Evolutionary conservation across 2,888 invertebrate genomes (phyloP), one percentile per base, ranked within the genome.

Genomic region (Hartigia nigra): DNA sequence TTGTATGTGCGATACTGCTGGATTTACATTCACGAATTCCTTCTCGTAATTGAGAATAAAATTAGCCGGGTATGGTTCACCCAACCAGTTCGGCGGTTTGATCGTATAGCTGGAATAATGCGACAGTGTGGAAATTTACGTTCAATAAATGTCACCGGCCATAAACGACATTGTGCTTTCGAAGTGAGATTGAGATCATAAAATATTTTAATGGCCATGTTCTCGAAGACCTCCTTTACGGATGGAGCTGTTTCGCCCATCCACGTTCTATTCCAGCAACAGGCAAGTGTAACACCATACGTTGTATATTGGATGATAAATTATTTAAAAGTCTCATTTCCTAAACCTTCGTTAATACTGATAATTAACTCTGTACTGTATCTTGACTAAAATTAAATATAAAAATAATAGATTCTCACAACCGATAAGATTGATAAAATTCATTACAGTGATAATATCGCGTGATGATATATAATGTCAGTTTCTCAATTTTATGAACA

Each of bases 141-240:
- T 79, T 78, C 79, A 82, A 82, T 82, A 82, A 82, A 82, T 82
- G 81, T 79, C 79, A 80, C 77, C 78, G 79, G 79, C 79, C 82
- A 82, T 82, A 82, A 82, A 82, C 78, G 82, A 82, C 81, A 82
- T 82, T 81, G 81, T 82, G 79, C 81, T 78, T 79, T 81, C 55
- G 80, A 75, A 76, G 78, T 77, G 77, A 76, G 77, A 70, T 37
- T 34, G 31, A 72, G 72, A 72, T 72, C 72, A 34, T 72, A 72
- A 72, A 72, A 72, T 72, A 72, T 72, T 72, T 72, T 72, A 72
- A 72, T 72, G 31, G 31, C 72, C 72, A 34, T 34, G 34, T 31
- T 31, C 31, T 72, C 31, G 72, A 31, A 31, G 14, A 12, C 12
- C 72, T 72, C 31, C 72, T 72, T 31, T 72, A 23, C 55, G 55